These are phyloP conservation scores for Carassius auratus DNA, from an alignment of 2,113 vertebrate species.

Conservation along the genomic window DNA sequence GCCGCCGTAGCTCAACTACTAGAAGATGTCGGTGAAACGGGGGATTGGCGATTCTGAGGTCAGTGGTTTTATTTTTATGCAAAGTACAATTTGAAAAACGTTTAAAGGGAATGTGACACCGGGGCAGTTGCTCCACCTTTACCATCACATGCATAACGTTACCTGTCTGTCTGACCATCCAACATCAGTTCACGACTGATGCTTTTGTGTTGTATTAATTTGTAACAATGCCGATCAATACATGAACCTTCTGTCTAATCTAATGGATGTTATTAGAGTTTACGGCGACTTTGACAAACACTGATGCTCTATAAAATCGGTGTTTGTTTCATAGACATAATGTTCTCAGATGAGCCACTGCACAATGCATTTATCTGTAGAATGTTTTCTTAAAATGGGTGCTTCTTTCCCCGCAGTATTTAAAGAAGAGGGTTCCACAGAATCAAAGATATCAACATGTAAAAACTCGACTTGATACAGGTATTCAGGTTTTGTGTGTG, in stretches of 20 bases:
- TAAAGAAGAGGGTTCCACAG: constrained; percentile 85
- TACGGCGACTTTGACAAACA: not conserved
- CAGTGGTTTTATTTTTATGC: constrained; percentile 6
- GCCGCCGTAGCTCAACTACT: not conserved
- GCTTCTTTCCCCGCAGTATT: constrained; percentile 73
- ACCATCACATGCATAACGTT: not conserved
- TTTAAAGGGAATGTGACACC: constrained; percentile 19
- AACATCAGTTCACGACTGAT: not conserved
- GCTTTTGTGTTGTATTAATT: not conserved
- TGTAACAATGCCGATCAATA: not conserved
- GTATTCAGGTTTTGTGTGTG: constrained; percentile 64
- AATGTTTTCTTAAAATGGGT: not conserved
- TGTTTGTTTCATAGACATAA: no score
- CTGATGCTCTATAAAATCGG: no score
- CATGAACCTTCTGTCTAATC: not conserved
- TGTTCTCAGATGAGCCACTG: no score
- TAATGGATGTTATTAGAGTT: not conserved
- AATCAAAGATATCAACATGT: constrained; percentile 89
- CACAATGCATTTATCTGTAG: not conserved
- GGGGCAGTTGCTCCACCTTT: not conserved
- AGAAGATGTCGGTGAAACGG: constrained; percentile 72
- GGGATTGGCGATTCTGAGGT: constrained; percentile 73
- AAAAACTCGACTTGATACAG: constrained; percentile 89
- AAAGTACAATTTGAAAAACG: not conserved
- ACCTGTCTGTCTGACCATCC: not conserved